phyloP scores from a whole-genome alignment of 2,797 vertebrate species.

The Taenioides sp. region DNA sequence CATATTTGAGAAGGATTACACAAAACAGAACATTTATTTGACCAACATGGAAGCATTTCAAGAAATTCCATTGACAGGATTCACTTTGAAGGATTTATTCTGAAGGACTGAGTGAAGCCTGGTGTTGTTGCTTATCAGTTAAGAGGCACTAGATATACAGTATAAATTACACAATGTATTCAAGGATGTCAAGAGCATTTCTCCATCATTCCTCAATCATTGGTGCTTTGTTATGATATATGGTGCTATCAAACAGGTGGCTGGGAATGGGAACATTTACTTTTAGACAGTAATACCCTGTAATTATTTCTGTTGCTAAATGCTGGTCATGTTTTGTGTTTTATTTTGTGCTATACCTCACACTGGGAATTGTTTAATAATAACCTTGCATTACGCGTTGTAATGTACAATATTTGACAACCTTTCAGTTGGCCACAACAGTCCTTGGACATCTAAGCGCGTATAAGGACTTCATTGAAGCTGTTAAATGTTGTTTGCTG shows the following conservation, averaged over 20 bases:
- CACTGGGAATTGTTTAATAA: conserved; percentile 74
- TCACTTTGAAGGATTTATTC: conserved; percentile 56
- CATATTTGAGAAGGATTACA: conserved; percentile 44
- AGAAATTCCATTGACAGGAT: conserved; percentile 24
- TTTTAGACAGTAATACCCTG: conserved; percentile 60
- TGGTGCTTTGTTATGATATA: conserved; percentile 63
- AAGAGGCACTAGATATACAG: conserved; percentile 21
- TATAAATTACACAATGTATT: not conserved
- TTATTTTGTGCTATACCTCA: conserved; percentile 81
- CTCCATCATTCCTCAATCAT: conserved; percentile 11
- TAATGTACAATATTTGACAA: conserved; percentile 39
- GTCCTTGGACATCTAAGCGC: conserved; percentile 41
- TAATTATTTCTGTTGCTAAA: conserved; percentile 62
- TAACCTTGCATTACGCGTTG: conserved; percentile 56
- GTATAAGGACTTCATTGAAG: conserved; percentile 53
- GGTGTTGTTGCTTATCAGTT: conserved; percentile 19
- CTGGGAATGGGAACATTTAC: conserved; percentile 57
- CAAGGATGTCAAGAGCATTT: not conserved
- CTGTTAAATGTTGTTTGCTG: conserved; percentile 78
- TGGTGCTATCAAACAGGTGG: conserved; percentile 70
- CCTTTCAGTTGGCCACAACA: conserved; percentile 45
- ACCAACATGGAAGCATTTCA: conserved; percentile 44
- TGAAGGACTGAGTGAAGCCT: conserved; percentile 50
- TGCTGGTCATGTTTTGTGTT: conserved; percentile 67
- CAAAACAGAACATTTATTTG: conserved; percentile 33